A percentile compares a stretch with the other conserved stretches of the same genome.
These are phyloP conservation scores for Dromius quadrimaculatus DNA, from an alignment of 2,888 invertebrate species.

Conservation along the genomic window DNA sequence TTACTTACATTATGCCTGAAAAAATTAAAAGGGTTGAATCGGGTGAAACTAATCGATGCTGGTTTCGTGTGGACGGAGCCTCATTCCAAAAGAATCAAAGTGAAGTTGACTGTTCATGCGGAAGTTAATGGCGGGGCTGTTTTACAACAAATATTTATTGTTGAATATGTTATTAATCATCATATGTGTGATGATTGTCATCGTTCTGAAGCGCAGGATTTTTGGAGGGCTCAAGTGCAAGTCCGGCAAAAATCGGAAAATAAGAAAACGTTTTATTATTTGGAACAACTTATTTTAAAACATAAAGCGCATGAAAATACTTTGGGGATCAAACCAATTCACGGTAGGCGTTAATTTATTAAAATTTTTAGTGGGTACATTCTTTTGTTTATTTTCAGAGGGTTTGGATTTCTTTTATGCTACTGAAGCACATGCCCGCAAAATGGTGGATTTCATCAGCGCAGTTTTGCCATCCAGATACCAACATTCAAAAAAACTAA, in stretches of 20 bases:
- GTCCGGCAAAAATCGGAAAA: constrained; percentile 89
- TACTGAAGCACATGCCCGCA: constrained; percentile 89
- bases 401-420: constrained; percentile 96
- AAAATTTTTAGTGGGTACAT: constrained; percentile 12
- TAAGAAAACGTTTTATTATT: constrained; percentile 96
- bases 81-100: constrained; percentile 97
- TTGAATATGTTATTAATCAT: constrained; percentile 90
- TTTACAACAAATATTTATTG: constrained; percentile 94
- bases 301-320: constrained; percentile 93
- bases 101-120: constrained; percentile 94
- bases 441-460: constrained; percentile 94
- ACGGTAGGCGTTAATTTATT: constrained; percentile 71
- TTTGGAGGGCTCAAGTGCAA: constrained; percentile 94
- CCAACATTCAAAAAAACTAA: constrained; percentile 92
- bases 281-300: constrained; percentile 97
- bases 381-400: constrained; percentile 68
- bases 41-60: constrained; percentile 94
- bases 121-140: constrained; percentile 93
- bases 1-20: constrained; percentile 91
- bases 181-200: constrained; percentile 99
- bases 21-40: constrained; percentile 88
- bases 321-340: constrained; percentile 86
- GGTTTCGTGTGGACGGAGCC: constrained; percentile 99
- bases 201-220: constrained; percentile 96
- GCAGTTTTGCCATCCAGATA: constrained; percentile 90